These are phyloP conservation scores for Aphelenchoides fujianensis DNA, from an alignment of 1,140 invertebrate species.

Conservation along the genomic window DNA sequence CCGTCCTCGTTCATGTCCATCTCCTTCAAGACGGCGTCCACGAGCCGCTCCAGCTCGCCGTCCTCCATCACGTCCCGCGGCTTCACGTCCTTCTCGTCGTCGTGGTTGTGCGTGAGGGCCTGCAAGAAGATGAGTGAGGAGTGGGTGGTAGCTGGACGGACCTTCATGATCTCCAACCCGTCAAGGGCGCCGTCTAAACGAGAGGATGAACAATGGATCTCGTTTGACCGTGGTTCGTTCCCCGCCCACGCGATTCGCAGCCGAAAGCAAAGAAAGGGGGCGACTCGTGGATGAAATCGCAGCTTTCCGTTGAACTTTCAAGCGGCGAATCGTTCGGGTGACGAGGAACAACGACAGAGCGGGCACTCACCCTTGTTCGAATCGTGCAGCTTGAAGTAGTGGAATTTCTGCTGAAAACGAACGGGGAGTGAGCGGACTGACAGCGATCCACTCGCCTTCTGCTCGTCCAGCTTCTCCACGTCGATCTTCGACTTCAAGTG, in stretches of 20 bases:
- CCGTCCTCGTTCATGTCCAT: slow-evolving; percentile 7
- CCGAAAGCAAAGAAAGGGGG: too few species aligned
- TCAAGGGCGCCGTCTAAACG: not conserved
- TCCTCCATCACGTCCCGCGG: not conserved
- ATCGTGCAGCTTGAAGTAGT: slow-evolving; percentile 14
- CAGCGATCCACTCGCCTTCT: too few species aligned
- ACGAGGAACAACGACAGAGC: too few species aligned
- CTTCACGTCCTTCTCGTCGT: not conserved
- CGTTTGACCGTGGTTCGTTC: too few species aligned
- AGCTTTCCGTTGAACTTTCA: too few species aligned
- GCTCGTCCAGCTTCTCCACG: slow-evolving; percentile 1
- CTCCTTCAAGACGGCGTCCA: slow-evolving; percentile 4
- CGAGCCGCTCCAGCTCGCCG: not conserved
- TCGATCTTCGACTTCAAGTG: not conserved
- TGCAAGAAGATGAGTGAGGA: too few species aligned
- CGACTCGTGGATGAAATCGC: too few species aligned
- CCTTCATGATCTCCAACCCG: slow-evolving; percentile 5
- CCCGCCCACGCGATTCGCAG: too few species aligned
- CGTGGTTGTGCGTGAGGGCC: slow-evolving; percentile 7
- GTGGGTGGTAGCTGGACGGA: not conserved
- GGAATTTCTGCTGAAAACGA: slow-evolving; percentile 1
- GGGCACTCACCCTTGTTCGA: too few species aligned
- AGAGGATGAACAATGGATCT: too few species aligned
- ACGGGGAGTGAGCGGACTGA: too few species aligned
- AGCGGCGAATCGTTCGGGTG: too few species aligned